phyloP scores from a whole-genome alignment of 2,888 invertebrate genomes.

The Stenchaetothrips biformis region DNA sequence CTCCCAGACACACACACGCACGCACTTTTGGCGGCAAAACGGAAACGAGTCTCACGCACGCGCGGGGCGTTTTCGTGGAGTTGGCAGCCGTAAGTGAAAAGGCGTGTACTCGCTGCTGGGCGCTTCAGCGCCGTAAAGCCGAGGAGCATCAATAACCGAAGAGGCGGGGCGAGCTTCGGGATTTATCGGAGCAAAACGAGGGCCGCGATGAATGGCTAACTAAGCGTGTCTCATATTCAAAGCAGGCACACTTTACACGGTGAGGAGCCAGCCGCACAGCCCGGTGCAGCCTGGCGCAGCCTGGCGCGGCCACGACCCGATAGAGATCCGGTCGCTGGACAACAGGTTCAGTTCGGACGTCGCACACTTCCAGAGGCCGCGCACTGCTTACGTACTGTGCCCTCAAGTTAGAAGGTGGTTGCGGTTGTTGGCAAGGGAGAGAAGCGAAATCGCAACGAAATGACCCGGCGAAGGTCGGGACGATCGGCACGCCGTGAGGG shows the following conservation, averaged over 20 bases:
- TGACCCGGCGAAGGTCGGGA: too few species aligned
- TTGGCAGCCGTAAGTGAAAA: background rate
- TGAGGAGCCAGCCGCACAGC: background rate
- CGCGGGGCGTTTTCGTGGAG: background rate
- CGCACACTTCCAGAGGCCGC: too few species aligned
- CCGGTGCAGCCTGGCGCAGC: background rate
- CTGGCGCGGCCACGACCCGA: background rate
- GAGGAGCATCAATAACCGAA: background rate
- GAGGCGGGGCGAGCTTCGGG: background rate
- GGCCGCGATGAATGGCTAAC: background rate
- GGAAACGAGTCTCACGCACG: background rate
- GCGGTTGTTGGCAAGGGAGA: too few species aligned
- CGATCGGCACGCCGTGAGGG: too few species aligned
- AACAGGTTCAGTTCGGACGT: background rate
- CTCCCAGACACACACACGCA: background rate
- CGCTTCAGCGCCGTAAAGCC: background rate
- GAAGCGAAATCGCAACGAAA: too few species aligned
- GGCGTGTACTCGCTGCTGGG: background rate
- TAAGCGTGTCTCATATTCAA: constrained; percentile 16
- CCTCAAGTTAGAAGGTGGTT: too few species aligned
- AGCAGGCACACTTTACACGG: background rate
- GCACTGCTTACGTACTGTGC: too few species aligned
- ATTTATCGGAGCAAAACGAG: background rate
- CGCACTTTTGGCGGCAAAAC: background rate
- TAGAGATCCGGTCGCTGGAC: background rate